Conservation (phyloP, 2,888 invertebrate genomes). For the Odontocerum albicorne region DNA sequence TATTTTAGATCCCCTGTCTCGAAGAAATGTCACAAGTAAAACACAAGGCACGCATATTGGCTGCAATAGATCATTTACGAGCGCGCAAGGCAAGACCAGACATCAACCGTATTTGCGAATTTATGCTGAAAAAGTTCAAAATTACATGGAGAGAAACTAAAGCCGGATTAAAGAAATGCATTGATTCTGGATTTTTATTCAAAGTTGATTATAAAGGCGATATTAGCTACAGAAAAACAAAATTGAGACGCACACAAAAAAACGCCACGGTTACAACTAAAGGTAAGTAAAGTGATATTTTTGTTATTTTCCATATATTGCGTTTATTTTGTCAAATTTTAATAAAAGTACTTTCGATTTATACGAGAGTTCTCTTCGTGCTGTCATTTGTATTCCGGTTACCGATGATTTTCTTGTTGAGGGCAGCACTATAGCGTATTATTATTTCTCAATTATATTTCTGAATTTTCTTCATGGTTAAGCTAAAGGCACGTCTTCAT, state of each 20-base stretch:
- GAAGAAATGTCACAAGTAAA: slow-evolving; percentile 60
- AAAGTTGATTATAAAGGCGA: slow-evolving; percentile 87
- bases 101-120: slow-evolving; percentile 79
- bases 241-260: slow-evolving; percentile 56
- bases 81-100: slow-evolving; percentile 84
- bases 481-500: too few relatives aligned
- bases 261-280: neutral
- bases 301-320: slow-evolving; percentile 1
- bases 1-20: too few relatives aligned
- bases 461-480: too few relatives aligned
- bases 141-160: slow-evolving; percentile 69
- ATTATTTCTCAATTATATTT: too few relatives aligned
- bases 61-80: slow-evolving; percentile 82
- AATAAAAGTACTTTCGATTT: too few relatives aligned
- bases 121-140: slow-evolving; percentile 73
- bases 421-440: too few relatives aligned
- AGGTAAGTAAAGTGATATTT: neutral
- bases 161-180: slow-evolving; percentile 72
- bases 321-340: too few relatives aligned
- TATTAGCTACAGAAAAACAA: slow-evolving; percentile 81
- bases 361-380: too few relatives aligned
- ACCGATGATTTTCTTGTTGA: too few relatives aligned
- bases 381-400: too few relatives aligned
- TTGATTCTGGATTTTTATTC: slow-evolving; percentile 72
- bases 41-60: slow-evolving; percentile 75